Evolutionary conservation across 2,888 invertebrate species (phyloP).

Genomic region (Ommatoiulus sabulosus): DNA sequence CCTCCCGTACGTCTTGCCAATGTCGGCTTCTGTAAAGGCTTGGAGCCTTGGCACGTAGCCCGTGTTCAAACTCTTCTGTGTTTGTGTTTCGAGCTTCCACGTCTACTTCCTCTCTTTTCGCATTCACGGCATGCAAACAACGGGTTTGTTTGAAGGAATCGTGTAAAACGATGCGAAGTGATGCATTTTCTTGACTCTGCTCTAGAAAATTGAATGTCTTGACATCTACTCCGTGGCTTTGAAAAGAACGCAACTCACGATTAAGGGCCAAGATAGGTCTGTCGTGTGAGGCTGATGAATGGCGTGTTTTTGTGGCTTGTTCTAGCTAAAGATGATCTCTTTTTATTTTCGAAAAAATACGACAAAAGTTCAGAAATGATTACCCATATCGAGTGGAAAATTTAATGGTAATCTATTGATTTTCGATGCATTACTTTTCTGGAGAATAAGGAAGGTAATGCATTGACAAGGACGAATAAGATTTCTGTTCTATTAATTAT

Average conservation of each 20-base stretch:
- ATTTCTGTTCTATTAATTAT: no score
- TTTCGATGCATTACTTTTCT: no score
- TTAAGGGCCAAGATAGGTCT: neutral
- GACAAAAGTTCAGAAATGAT: no score
- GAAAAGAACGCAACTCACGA: neutral
- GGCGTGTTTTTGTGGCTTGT: neutral
- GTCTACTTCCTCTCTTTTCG: slow-evolving; percentile 13
- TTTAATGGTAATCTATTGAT: no score
- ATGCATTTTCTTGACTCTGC: slow-evolving; percentile 14
- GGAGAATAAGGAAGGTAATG: no score
- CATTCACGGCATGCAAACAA: slow-evolving; percentile 30
- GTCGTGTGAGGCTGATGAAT: neutral
- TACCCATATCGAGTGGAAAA: no score
- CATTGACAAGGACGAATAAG: no score
- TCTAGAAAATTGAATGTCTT: slow-evolving; percentile 26
- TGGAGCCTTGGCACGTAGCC: slow-evolving; percentile 4
- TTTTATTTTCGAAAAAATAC: neutral
- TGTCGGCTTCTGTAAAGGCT: slow-evolving; percentile 38
- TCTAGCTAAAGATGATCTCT: neutral
- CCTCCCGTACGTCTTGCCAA: neutral
- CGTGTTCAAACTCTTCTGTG: slow-evolving; percentile 16
- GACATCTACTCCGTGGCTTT: neutral
- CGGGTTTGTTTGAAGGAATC: slow-evolving; percentile 18
- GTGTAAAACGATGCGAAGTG: slow-evolving; percentile 1
- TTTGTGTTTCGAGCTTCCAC: neutral